Conservation (phyloP, 2,113 vertebrate species). For the Tamias sibiricus region DNA sequence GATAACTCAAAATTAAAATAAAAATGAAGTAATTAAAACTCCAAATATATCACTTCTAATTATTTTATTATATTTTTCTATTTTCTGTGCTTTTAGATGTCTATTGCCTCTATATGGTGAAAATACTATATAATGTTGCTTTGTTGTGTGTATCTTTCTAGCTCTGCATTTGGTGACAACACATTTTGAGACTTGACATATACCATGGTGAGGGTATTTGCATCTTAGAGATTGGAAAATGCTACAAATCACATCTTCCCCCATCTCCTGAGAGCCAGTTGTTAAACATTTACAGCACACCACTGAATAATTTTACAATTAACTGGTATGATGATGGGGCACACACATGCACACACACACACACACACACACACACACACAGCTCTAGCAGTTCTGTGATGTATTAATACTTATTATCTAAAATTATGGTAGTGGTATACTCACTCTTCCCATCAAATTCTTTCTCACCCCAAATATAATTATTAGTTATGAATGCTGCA, state of each 20-base stretch:
- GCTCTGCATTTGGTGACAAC: not conserved
- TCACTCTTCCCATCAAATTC: not conserved
- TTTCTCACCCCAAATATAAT: conserved; percentile 2
- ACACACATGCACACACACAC: not conserved
- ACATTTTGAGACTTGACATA: not conserved
- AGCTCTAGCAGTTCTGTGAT: not conserved
- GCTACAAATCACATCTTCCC: not conserved
- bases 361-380: not conserved
- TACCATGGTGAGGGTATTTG: not conserved
- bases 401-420: not conserved
- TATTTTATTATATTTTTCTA: not conserved
- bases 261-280: not conserved
- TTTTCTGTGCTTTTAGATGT: not conserved
- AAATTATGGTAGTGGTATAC: not conserved
- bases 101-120: not conserved
- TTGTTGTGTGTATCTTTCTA: not conserved
- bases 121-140: not conserved
- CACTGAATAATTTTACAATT: not conserved
- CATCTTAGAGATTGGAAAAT: conserved; percentile 40
- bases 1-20: conserved; percentile 10
- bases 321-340: not conserved
- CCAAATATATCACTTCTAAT: not conserved
- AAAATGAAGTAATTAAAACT: conserved; percentile 3
- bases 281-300: not conserved
- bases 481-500: not conserved